Conservation (phyloP, 2,888 invertebrate species). For the Nomada lathburiana region DNA sequence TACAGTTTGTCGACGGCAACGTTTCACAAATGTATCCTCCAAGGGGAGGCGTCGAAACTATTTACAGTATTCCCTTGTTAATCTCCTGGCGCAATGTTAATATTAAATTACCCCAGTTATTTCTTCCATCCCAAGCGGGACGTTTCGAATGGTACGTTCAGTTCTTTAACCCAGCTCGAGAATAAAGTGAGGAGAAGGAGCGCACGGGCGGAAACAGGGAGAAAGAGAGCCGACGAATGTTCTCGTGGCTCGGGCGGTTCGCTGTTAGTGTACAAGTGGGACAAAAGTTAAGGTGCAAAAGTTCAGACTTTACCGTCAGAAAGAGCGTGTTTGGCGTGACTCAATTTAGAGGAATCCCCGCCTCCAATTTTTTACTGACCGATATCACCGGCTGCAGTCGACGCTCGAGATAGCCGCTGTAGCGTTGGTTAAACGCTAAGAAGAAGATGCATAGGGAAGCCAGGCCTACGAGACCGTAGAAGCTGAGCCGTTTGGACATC, state of each 20-base stretch:
- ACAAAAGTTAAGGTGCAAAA: conserved; percentile 69
- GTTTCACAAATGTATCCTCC: neutral
- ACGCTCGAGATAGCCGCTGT: conserved; percentile 81
- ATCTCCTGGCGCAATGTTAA: neutral
- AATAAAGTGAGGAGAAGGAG: conserved; percentile 6
- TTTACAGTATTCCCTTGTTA: conserved; percentile 4
- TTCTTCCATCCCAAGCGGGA: neutral
- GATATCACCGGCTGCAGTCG: conserved; percentile 80
- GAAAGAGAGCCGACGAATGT: conserved; percentile 49
- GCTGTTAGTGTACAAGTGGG: conserved; percentile 56
- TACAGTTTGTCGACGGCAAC: too few relatives aligned
- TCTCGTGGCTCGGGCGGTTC: conserved; percentile 23
- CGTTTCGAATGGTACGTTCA: neutral
- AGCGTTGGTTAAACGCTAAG: conserved; percentile 81
- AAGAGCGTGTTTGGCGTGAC: conserved; percentile 74
- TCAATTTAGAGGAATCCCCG: conserved; percentile 73
- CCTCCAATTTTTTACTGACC: conserved; percentile 77
- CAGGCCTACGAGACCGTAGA: conserved; percentile 81
- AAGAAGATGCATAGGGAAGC: conserved; percentile 82
- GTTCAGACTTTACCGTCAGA: conserved; percentile 70
- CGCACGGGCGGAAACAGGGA: conserved; percentile 32
- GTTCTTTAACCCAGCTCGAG: conserved; percentile 13
- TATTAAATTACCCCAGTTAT: conserved; percentile 5
- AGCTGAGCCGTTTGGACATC: conserved; percentile 81
- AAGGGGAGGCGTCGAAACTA: neutral